A percentile compares a stretch with the other conserved stretches of the same genome.
Evolutionary conservation across 2,113 vertebrate genomes (phyloP).

Genomic region (Cacatua alba): DNA sequence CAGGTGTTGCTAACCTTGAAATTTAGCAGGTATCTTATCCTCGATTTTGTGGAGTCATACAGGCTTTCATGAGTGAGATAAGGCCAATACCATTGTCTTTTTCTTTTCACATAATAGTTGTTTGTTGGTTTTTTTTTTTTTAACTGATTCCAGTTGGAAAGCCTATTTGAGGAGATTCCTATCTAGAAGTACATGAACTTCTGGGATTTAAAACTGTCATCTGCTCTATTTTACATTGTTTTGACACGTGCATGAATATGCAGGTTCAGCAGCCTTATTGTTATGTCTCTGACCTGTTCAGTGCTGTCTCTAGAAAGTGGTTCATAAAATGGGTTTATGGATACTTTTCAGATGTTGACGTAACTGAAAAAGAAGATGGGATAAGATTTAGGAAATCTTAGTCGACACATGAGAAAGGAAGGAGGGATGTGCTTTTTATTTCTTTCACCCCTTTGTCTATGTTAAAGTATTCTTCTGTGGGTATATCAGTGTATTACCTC

Average conservation of each 20-base stretch:
- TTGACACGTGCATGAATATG: background rate
- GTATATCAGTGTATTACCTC: background rate
- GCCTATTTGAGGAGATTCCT: background rate
- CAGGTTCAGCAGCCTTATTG: background rate
- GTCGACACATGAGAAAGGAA: background rate
- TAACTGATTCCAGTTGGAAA: background rate
- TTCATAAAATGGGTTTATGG: background rate
- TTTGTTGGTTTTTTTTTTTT: background rate
- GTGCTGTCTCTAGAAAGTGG: background rate
- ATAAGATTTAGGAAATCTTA: background rate
- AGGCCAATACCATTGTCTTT: background rate
- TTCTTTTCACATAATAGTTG: background rate
- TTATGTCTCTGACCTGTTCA: background rate
- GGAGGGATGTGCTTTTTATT: fast-evolving
- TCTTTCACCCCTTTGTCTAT: background rate
- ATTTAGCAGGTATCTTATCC: background rate
- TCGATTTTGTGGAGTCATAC: background rate
- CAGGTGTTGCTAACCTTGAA: background rate
- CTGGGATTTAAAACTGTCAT: background rate
- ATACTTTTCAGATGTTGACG: background rate
- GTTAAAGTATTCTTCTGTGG: background rate
- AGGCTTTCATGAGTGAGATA: background rate
- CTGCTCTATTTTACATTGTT: background rate
- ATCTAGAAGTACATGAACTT: background rate
- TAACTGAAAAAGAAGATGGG: background rate